Evolutionary conservation across 2,113 vertebrate species (phyloP).

Genomic region (Noturus placidus): DNA sequence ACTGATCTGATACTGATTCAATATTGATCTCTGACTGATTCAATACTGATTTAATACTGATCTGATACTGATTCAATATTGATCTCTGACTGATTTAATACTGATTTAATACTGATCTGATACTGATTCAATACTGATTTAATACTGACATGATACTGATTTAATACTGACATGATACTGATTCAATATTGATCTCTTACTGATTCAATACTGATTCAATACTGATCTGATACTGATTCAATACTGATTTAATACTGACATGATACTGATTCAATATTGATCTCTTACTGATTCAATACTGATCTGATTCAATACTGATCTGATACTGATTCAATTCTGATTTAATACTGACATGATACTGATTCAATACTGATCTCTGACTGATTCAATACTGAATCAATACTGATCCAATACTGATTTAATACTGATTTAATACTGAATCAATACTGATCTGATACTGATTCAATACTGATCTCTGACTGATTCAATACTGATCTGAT

Average conservation of each 20-base stretch:
- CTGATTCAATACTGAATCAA: not conserved
- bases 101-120: not conserved
- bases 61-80: not conserved
- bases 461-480: not conserved
- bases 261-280: not conserved
- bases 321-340: not conserved
- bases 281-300: not conserved
- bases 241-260: not conserved
- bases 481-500: not conserved
- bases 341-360: not conserved
- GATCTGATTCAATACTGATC: not conserved
- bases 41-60: not conserved
- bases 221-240: not conserved
- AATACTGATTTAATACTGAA: not conserved
- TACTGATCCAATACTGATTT: not conserved
- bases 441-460: not conserved
- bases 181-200: not conserved
- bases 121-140: not conserved
- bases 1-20: not conserved
- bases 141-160: not conserved
- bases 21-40: too few relatives aligned
- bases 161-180: not conserved
- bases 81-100: too few relatives aligned
- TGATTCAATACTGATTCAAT: not conserved
- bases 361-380: not conserved